Percentiles rank a stretch among this genome's conserved stretches.
phyloP scores from a whole-genome alignment of 2,888 invertebrate species.

The Metalampra italica region DNA sequence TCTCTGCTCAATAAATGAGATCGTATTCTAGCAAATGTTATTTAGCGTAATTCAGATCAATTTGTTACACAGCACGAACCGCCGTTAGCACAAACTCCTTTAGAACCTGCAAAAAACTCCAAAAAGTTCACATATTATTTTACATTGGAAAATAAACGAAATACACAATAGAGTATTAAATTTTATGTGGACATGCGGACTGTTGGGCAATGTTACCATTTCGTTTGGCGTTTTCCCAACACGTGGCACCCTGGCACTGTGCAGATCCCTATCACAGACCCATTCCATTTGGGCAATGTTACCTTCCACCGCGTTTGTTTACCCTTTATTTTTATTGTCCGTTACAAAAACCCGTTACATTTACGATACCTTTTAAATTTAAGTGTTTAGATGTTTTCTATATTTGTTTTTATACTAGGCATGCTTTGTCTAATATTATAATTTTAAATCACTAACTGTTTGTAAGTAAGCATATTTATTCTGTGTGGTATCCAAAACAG shows the following conservation, averaged over 20 bases:
- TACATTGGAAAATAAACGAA: slow-evolving; percentile 6
- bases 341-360: too few species aligned
- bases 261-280: slow-evolving; percentile 37
- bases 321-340: background rate
- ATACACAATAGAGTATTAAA: slow-evolving; percentile 13
- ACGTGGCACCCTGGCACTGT: slow-evolving; percentile 33
- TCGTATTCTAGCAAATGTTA: slow-evolving; percentile 52
- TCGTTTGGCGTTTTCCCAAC: slow-evolving; percentile 34
- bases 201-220: slow-evolving; percentile 29
- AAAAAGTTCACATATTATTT: slow-evolving; percentile 1
- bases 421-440: too few species aligned
- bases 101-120: background rate
- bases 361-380: too few species aligned
- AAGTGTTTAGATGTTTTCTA: too few species aligned
- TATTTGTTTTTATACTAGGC: too few species aligned
- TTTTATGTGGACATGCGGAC: slow-evolving; percentile 16
- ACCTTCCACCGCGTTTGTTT: slow-evolving; percentile 8
- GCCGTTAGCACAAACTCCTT: slow-evolving; percentile 13
- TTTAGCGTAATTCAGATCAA: background rate
- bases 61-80: slow-evolving; percentile 17
- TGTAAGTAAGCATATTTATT: background rate
- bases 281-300: slow-evolving; percentile 13
- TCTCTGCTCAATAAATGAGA: slow-evolving; percentile 32
- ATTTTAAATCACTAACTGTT: too few species aligned
- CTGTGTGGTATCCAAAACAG: too few species aligned